These are phyloP conservation scores for Frankliniella fusca DNA, from an alignment of 2,888 invertebrate species.

Conservation along the genomic window DNA sequence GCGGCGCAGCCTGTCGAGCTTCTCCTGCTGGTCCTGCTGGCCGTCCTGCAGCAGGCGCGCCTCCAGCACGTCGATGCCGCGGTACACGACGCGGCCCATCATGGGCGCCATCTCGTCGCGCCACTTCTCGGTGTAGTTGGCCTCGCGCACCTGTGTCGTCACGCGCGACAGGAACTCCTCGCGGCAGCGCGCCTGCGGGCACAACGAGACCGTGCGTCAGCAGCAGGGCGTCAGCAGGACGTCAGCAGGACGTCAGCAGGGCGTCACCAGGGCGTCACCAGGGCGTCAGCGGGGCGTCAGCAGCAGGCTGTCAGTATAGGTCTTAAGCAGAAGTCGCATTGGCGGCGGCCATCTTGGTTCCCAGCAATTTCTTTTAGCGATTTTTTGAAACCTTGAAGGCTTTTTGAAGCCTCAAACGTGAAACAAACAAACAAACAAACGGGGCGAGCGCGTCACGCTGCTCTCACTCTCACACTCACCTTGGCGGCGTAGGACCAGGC, in stretches of 20 bases:
- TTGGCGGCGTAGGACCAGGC: constrained; percentile 3
- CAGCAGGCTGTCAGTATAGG: no score
- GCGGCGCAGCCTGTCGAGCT: neutral
- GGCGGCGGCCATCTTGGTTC: no score
- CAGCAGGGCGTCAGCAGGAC: neutral
- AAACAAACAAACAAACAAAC: no score
- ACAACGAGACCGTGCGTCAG: neutral
- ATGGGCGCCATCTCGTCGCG: neutral
- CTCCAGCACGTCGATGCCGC: neutral
- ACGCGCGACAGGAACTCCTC: neutral
- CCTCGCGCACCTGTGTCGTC: neutral
- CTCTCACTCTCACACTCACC: neutral
- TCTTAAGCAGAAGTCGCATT: no score
- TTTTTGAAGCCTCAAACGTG: no score
- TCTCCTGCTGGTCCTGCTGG: neutral
- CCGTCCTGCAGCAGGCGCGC: neutral
- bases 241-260: no score
- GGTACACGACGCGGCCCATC: neutral
- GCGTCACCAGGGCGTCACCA: no score
- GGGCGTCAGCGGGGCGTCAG: no score
- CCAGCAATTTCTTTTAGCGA: no score
- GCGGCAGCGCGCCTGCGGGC: neutral
- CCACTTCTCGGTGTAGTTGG: neutral
- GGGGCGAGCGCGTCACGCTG: no score
- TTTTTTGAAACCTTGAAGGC: no score